Evolutionary conservation across 2,797 vertebrate species (phyloP).

Genomic region (Kryptolebias ocellatus): DNA sequence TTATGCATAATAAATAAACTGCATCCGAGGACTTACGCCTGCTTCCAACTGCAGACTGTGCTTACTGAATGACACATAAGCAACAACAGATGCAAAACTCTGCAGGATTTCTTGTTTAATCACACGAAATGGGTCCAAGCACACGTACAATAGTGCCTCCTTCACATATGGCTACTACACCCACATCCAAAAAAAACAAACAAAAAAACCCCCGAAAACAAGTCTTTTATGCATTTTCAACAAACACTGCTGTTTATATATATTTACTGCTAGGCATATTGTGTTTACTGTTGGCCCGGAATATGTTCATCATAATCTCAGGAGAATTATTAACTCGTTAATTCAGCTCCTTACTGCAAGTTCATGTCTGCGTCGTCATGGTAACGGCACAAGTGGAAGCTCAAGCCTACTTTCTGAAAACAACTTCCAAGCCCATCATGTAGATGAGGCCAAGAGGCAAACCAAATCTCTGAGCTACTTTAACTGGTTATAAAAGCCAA

Average conservation of each 20-base stretch:
- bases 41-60: constrained; percentile 1
- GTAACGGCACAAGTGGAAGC: constrained; percentile 30
- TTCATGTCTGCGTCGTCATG: constrained; percentile 26
- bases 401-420: background rate
- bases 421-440: constrained; percentile 16
- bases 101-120: constrained; percentile 45
- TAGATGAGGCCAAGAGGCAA: background rate
- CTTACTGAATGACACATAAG: constrained; percentile 26
- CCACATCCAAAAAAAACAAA: background rate
- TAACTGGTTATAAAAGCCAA: background rate
- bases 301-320: background rate
- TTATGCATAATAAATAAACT: constrained; percentile 32
- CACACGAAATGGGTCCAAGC: constrained; percentile 27
- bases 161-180: constrained; percentile 37
- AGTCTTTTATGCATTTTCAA: background rate
- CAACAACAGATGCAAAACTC: constrained; percentile 56
- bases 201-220: background rate
- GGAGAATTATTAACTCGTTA: background rate
- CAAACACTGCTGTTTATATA: constrained; percentile 6
- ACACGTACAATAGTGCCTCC: constrained; percentile 19
- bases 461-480: background rate
- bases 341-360: constrained; percentile 2
- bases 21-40: background rate
- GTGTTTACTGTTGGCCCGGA: constrained; percentile 16
- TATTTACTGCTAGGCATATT: background rate